These are phyloP conservation scores for Chorisops tibialis DNA, from an alignment of 2,888 invertebrate genomes.

Conservation along the genomic window DNA sequence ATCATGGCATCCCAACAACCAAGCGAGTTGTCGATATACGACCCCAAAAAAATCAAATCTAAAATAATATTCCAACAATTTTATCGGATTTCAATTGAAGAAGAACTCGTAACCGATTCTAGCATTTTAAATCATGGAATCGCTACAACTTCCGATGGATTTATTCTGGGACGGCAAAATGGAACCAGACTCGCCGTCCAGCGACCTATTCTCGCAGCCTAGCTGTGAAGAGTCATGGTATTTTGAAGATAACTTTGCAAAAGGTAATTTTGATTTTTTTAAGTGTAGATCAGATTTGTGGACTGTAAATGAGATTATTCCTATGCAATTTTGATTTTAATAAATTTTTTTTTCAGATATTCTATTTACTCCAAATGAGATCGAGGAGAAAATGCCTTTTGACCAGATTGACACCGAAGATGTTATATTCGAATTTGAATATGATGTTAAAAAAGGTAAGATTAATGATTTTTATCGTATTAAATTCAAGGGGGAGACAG, in stretches of 20 bases:
- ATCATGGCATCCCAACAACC: conserved; percentile 72
- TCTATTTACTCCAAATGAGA: conserved; percentile 38
- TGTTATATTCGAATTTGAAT: conserved; percentile 43
- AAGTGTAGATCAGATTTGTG: too few relatives aligned
- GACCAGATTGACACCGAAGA: conserved; percentile 40
- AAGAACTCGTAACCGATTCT: conserved; percentile 29
- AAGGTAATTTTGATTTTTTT: conserved; percentile 28
- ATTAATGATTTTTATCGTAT: background rate
- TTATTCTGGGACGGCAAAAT: conserved; percentile 49
- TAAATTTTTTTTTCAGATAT: conserved; percentile 38
- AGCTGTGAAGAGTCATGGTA: conserved; percentile 33
- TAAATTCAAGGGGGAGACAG: too few relatives aligned
- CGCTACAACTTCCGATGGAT: conserved; percentile 47
- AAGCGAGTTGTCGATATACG: conserved; percentile 63
- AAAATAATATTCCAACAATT: conserved; percentile 18
- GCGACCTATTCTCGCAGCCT: conserved; percentile 42
- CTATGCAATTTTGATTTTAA: background rate
- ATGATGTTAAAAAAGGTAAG: conserved; percentile 46
- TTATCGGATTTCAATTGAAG: conserved; percentile 34
- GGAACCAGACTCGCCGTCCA: conserved; percentile 48
- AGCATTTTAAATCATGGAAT: conserved; percentile 43
- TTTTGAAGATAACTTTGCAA: conserved; percentile 36
- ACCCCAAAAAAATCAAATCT: conserved; percentile 45
- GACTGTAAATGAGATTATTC: too few relatives aligned
- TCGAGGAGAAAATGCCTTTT: conserved; percentile 37